Evolutionary conservation across 2,888 invertebrate genomes (phyloP).

Genomic region (Tiliacea citrago): DNA sequence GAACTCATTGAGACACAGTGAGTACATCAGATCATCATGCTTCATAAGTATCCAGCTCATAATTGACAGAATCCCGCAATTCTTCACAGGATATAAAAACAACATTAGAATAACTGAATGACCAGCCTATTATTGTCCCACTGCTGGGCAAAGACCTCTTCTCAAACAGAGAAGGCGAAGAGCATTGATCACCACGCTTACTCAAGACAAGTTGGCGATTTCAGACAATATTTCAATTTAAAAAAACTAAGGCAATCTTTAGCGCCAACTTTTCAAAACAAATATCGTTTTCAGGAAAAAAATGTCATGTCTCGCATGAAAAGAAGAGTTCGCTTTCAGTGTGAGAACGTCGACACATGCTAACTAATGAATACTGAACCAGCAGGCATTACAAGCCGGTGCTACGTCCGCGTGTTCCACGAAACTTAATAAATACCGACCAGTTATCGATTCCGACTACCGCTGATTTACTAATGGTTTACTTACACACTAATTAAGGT

Average conservation of each 20-base stretch:
- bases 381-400: constrained; percentile 4
- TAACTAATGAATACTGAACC: constrained; percentile 43
- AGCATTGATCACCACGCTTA: too few relatives aligned
- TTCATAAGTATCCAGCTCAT: background rate
- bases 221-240: too few relatives aligned
- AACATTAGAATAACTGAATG: too few relatives aligned
- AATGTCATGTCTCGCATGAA: constrained; percentile 14
- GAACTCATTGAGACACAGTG: constrained; percentile 97
- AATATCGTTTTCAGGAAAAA: constrained; percentile 24
- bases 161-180: too few relatives aligned
- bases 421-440: constrained; percentile 48
- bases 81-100: too few relatives aligned
- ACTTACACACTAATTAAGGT: background rate
- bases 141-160: too few relatives aligned
- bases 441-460: constrained; percentile 36
- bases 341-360: constrained; percentile 43
- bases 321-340: constrained; percentile 11
- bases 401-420: constrained; percentile 33
- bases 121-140: too few relatives aligned
- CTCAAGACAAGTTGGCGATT: too few relatives aligned
- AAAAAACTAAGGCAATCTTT: background rate
- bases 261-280: constrained; percentile 3
- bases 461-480: background rate
- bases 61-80: background rate
- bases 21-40: constrained; percentile 85